Conservation (phyloP, 2,888 invertebrate species). For the Caenorhabditis virilis region DNA sequence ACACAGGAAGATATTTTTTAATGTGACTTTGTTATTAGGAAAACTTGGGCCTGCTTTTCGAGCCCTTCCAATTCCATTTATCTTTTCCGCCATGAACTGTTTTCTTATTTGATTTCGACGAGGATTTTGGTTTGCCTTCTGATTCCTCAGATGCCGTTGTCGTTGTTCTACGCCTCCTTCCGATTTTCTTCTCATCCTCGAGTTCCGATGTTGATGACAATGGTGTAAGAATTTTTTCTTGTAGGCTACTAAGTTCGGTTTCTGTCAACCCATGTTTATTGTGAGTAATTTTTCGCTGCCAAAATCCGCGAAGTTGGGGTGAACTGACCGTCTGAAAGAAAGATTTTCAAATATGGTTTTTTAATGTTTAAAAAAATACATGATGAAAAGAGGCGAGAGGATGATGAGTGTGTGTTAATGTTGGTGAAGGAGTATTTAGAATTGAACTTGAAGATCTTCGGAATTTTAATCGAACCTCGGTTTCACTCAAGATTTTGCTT, state of each 20-base stretch:
- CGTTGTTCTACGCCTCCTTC: background rate
- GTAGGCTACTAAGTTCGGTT: slow-evolving; percentile 23
- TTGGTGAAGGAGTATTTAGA: background rate
- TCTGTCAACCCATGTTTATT: slow-evolving; percentile 29
- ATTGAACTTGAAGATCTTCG: slow-evolving; percentile 24
- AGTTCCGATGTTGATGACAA: background rate
- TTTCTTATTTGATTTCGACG: too few species aligned
- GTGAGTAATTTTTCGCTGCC: slow-evolving; percentile 38
- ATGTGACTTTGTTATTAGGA: too few species aligned
- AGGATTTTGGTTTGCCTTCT: too few species aligned
- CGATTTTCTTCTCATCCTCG: background rate
- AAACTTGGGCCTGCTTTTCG: slow-evolving; percentile 27
- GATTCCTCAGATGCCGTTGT: too few species aligned
- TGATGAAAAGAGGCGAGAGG: slow-evolving; percentile 29
- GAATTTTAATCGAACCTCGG: slow-evolving; percentile 26
- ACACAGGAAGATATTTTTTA: too few species aligned
- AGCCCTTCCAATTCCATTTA: slow-evolving; percentile 34
- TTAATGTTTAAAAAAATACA: too few species aligned
- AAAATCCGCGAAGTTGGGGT: slow-evolving; percentile 44
- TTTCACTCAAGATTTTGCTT: slow-evolving; percentile 27
- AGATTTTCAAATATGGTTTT: background rate
- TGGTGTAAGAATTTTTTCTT: slow-evolving; percentile 25
- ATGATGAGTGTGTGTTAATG: slow-evolving; percentile 7
- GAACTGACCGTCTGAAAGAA: slow-evolving; percentile 20
- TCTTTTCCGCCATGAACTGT: slow-evolving; percentile 31